Conservation (phyloP, 2,888 invertebrate genomes). For the Drosophila pseudotakahashii region DNA sequence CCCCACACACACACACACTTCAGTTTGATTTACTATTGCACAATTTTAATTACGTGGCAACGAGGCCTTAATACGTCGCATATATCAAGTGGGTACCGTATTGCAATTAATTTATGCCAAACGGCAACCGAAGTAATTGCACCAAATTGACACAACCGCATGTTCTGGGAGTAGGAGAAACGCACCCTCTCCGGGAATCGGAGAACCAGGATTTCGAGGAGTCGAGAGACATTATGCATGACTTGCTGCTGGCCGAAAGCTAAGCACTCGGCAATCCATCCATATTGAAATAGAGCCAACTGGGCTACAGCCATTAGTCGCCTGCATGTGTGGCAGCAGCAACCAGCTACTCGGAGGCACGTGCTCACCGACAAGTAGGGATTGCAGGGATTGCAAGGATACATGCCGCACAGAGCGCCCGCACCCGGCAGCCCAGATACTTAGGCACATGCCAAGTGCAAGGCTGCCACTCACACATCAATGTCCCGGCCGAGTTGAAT, state of each 20-base stretch:
- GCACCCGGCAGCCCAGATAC: slow-evolving; percentile 5
- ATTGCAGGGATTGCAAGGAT: slow-evolving; percentile 28
- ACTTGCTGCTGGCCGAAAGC: slow-evolving; percentile 49
- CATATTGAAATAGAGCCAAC: slow-evolving; percentile 56
- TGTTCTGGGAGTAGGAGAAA: slow-evolving; percentile 4
- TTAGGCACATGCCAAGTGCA: slow-evolving; percentile 26
- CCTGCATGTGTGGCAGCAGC: slow-evolving; percentile 1
- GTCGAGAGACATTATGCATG: slow-evolving; percentile 47
- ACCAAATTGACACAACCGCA: slow-evolving; percentile 67
- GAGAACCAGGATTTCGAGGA: slow-evolving; percentile 3
- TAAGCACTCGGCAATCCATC: slow-evolving; percentile 64
- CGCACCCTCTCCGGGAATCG: not conserved
- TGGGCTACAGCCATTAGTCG: slow-evolving; percentile 41
- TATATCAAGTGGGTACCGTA: slow-evolving; percentile 61
- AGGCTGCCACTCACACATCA: slow-evolving; percentile 55
- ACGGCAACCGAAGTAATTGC: slow-evolving; percentile 69
- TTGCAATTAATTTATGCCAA: slow-evolving; percentile 75
- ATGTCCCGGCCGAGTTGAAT: slow-evolving; percentile 66
- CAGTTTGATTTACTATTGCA: slow-evolving; percentile 51
- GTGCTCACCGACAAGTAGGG: slow-evolving; percentile 23
- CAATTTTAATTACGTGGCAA: slow-evolving; percentile 71
- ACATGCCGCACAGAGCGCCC: slow-evolving; percentile 17
- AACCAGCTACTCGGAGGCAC: slow-evolving; percentile 31
- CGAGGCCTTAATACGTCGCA: slow-evolving; percentile 56
- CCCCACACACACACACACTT: slow-evolving; percentile 12